Evolutionary conservation across 1,140 invertebrate genomes (phyloP), one percentile per base, ranked within the genome.

Genomic region (Drosophila lacertosa): DNA sequence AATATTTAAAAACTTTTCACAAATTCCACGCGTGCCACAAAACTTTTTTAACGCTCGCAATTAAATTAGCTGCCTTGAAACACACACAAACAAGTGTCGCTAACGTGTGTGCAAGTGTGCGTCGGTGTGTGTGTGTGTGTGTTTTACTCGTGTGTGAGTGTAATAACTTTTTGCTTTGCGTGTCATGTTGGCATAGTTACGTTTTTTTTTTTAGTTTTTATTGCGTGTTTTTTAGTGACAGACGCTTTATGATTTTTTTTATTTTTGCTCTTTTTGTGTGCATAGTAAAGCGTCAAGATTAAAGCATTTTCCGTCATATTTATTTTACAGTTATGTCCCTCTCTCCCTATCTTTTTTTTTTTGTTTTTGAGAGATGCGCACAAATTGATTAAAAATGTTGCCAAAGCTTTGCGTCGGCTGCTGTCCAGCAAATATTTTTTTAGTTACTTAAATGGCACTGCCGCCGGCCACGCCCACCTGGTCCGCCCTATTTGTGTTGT

Each of bases 351-450:
- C 33, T 16, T 35, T 62, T 55, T 10, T 44, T 9, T n/a, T n/a
- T n/a, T n/a, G n/a, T n/a, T n/a, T n/a, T n/a, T n/a, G n/a, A n/a
- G 35, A 57, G 44, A 50, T 48, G 29, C 40, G 44, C 42, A 50
- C 66, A 88, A 82, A 82, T 86, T 86, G 82, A 86, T 88, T 86
- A 86, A 88, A 86, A 88, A 71, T 77, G 51, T 77, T 74, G 58
- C 44, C 44, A 77, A 71, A 66, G 65, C 74, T 59, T 60, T 53
- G 33, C 51, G 22, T 37, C 32, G 48, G 42, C 50, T 57, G 62
- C 53, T 68, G 65, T 42, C 59, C 72, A 60, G 65, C 51, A 80
- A 81, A 77, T 77, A 80, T 74, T 84, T 77, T 84, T 77, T 68
- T 73, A 66, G 76, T 80, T 76, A 73, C 65, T 80, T 75, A 60